These are phyloP conservation scores for Lamellibrachia satsuma DNA, from an alignment of 2,888 invertebrate genomes.

Conservation along the genomic window DNA sequence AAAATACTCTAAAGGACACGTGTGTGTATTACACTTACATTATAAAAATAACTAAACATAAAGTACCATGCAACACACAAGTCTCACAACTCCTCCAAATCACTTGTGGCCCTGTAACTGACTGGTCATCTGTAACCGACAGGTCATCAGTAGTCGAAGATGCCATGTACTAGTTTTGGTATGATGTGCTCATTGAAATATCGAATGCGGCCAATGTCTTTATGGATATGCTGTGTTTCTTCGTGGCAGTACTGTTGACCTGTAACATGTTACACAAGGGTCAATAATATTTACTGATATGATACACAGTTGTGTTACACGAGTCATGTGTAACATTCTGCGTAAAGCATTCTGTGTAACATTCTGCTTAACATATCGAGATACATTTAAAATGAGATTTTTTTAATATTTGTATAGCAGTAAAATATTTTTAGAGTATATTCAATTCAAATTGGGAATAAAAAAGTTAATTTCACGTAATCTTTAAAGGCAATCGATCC, in stretches of 20 bases:
- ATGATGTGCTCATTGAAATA: constrained; percentile 36
- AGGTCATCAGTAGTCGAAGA: constrained; percentile 20
- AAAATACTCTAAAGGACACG: not conserved
- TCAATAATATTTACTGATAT: not conserved
- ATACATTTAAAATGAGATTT: too few relatives aligned
- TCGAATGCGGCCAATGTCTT: constrained; percentile 32
- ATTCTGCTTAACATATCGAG: not conserved
- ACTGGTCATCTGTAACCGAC: not conserved
- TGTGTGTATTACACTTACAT: not conserved
- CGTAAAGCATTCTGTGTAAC: too few relatives aligned
- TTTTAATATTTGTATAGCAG: too few relatives aligned
- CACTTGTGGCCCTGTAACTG: not conserved
- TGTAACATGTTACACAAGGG: constrained; percentile 17
- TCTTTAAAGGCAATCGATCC: too few relatives aligned
- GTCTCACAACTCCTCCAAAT: not conserved
- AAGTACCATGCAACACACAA: not conserved
- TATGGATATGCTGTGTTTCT: constrained; percentile 27
- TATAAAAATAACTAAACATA: not conserved
- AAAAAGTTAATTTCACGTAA: too few relatives aligned
- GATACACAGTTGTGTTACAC: not conserved
- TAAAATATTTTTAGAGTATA: too few relatives aligned
- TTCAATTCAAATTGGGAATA: too few relatives aligned
- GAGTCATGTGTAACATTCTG: not conserved
- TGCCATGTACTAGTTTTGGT: constrained; percentile 32
- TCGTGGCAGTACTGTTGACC: not conserved